Percentiles rank a stretch among this genome's conserved stretches.
These are phyloP conservation scores for Dipodomys spectabilis DNA, from an alignment of 2,113 vertebrate species.

Conservation along the genomic window DNA sequence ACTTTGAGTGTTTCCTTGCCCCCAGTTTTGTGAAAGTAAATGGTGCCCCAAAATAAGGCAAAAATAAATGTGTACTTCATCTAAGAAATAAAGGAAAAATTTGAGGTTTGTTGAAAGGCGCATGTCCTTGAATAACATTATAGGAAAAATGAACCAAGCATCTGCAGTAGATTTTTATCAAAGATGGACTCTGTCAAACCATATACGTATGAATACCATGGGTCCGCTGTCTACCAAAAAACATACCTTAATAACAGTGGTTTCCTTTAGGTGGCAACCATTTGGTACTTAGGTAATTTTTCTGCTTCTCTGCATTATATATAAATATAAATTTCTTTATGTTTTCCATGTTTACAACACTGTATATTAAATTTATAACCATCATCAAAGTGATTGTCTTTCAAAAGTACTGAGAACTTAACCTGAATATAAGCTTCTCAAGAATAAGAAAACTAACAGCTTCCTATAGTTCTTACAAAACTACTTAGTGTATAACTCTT, in stretches of 20 bases:
- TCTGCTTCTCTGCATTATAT: not conserved
- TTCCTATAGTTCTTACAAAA: not conserved
- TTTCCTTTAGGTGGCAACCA: not conserved
- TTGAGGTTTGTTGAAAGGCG: too few relatives aligned
- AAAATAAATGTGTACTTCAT: too few relatives aligned
- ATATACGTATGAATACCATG: too few relatives aligned
- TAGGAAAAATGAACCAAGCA: too few relatives aligned
- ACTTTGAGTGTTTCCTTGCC: too few relatives aligned
- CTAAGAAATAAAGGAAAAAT: too few relatives aligned
- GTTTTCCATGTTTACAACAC: constrained; percentile 38
- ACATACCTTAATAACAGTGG: not conserved
- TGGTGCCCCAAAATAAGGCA: too few relatives aligned
- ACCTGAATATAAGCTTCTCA: constrained; percentile 14
- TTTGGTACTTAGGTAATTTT: constrained; percentile 35
- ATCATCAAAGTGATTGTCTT: not conserved
- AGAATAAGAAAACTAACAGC: not conserved
- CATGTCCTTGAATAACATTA: too few relatives aligned
- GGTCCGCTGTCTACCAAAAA: not conserved
- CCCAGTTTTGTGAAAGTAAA: too few relatives aligned
- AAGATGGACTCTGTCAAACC: too few relatives aligned
- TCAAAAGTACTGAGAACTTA: not conserved
- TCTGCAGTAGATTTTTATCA: too few relatives aligned
- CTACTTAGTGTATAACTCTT: not conserved
- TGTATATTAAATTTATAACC: not conserved
- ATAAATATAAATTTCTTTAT: not conserved